Evolutionary conservation across 2,797 vertebrate species (phyloP).

Genomic region (Molossus alvarezi): DNA sequence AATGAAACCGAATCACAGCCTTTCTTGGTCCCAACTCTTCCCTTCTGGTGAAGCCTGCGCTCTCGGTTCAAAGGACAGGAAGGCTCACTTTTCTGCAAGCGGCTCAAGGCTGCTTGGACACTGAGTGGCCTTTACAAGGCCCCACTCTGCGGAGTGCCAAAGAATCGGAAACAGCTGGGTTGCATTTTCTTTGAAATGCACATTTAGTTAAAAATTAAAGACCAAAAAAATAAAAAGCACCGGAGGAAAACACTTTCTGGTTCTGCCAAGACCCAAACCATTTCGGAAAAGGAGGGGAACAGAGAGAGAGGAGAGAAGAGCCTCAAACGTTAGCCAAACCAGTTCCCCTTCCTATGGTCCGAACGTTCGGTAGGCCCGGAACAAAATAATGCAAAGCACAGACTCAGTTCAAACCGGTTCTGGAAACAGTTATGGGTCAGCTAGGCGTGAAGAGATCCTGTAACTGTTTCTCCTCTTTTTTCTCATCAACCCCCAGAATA

Average conservation of each 20-base stretch:
- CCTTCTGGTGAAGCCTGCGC: conserved; percentile 70
- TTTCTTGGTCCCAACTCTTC: conserved; percentile 74
- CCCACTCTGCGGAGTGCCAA: conserved; percentile 81
- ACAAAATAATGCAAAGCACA: conserved; percentile 68
- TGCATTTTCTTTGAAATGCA: conserved; percentile 86
- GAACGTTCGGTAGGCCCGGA: conserved; percentile 75
- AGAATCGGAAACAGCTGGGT: conserved; percentile 85
- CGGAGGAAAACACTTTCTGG: conserved; percentile 82
- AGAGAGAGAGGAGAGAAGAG: conserved; percentile 62
- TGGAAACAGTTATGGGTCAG: conserved; percentile 76
- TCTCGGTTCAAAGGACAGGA: conserved; percentile 83
- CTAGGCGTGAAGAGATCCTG: conserved; percentile 63
- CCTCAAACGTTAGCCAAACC: conserved; percentile 74
- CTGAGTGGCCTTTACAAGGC: conserved; percentile 81
- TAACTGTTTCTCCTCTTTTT: conserved; percentile 69
- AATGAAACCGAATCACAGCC: conserved; percentile 75
- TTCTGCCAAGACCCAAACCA: conserved; percentile 84
- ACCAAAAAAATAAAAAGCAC: conserved; percentile 78
- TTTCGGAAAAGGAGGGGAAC: conserved; percentile 71
- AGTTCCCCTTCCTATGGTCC: conserved; percentile 50
- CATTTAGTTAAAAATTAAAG: conserved; percentile 84
- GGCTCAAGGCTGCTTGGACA: conserved; percentile 82
- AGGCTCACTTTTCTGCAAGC: conserved; percentile 39
- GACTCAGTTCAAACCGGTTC: conserved; percentile 71
- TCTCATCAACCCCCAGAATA: conserved; percentile 67